These are phyloP conservation scores for Lucilia sericata DNA, from an alignment of 1,140 invertebrate species.

Conservation along the genomic window DNA sequence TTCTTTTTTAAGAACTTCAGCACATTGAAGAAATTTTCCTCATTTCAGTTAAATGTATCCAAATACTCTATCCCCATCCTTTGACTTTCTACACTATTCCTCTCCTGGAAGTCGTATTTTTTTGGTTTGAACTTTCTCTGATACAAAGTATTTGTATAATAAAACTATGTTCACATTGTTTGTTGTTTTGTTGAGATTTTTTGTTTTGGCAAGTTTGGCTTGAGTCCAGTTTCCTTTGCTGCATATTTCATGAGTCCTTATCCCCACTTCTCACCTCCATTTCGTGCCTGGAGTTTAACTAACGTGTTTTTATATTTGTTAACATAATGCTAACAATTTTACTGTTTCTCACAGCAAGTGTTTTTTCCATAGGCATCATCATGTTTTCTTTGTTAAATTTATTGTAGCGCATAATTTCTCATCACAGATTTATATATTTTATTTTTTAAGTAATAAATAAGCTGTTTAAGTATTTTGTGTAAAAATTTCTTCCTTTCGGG, in stretches of 20 bases:
- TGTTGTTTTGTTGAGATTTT: not conserved
- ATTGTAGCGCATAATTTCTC: conserved; percentile 4
- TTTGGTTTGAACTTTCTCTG: conserved; percentile 2
- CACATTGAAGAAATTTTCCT: not conserved
- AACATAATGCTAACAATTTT: conserved; percentile 7
- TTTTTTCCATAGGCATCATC: conserved; percentile 1
- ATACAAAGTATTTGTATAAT: conserved; percentile 12
- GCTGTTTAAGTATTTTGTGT: no score
- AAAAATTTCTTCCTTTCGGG: no score
- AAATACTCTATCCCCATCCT: not conserved
- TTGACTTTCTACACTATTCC: not conserved
- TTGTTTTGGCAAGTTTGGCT: not conserved
- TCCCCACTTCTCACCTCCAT: not conserved
- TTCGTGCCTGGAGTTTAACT: not conserved
- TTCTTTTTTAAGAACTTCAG: not conserved
- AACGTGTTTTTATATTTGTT: conserved; percentile 24
- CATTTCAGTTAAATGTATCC: not conserved
- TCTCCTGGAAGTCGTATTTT: not conserved
- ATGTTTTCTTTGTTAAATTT: conserved; percentile 11
- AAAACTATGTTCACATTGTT: conserved; percentile 22
- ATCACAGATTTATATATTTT: not conserved
- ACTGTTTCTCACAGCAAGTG: not conserved
- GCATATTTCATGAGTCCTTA: not conserved
- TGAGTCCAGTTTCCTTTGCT: not conserved
- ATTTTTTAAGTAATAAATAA: no score